These are phyloP conservation scores for Prochilodus magdalenae DNA, from an alignment of 2,113 vertebrate species.

Conservation along the genomic window DNA sequence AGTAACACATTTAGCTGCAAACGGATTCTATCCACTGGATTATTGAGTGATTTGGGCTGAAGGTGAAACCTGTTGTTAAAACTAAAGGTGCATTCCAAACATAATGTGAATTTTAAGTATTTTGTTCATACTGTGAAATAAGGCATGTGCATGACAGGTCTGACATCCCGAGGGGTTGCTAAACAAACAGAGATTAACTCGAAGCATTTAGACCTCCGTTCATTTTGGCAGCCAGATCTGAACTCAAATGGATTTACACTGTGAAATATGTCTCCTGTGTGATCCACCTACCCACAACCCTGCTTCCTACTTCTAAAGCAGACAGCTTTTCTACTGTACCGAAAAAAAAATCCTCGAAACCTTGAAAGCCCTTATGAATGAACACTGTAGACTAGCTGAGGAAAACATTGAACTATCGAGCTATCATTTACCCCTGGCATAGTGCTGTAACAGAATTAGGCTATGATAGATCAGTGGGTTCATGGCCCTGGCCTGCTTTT, in stretches of 20 bases:
- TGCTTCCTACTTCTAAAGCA: neutral
- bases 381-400: neutral
- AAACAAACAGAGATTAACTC: neutral
- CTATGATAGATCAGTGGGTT: neutral
- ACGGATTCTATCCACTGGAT: neutral
- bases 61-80: neutral
- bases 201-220: neutral
- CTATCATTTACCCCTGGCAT: neutral
- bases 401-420: neutral
- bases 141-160: neutral
- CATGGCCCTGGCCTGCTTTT: conserved; percentile 31
- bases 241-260: neutral
- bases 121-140: conserved; percentile 4
- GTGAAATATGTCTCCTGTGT: neutral
- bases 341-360: neutral
- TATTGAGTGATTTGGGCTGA: too few species aligned
- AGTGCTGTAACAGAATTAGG: neutral
- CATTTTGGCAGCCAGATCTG: neutral
- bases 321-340: neutral
- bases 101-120: neutral
- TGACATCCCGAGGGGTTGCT: neutral
- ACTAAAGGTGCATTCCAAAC: neutral
- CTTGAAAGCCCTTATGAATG: conserved; percentile 7
- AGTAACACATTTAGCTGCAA: neutral
- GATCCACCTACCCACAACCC: neutral